phyloP scores from a whole-genome alignment of 2,888 invertebrate species.

The Drosophila greeni region DNA sequence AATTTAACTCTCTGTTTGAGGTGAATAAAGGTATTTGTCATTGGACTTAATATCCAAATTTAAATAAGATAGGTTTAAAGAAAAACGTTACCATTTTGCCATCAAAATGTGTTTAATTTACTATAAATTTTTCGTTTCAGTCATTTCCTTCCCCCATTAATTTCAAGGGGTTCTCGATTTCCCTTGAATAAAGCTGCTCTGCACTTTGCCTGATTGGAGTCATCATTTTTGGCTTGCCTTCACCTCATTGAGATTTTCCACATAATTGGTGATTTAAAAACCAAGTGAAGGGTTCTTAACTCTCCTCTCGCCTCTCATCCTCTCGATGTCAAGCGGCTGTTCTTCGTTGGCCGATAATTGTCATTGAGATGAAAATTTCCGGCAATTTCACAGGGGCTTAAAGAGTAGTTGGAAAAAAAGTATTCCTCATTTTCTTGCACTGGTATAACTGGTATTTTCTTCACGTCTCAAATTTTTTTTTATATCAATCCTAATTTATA shows the following conservation, averaged over 20 bases:
- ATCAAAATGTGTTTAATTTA: neutral
- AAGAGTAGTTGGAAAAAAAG: no score
- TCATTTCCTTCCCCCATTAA: neutral
- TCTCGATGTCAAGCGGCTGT: conserved; percentile 6
- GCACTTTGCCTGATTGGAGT: conserved; percentile 30
- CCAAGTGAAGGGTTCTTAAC: conserved; percentile 26
- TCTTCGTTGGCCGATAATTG: conserved; percentile 7
- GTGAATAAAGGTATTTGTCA: neutral
- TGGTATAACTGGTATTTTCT: no score
- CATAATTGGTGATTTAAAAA: conserved; percentile 43
- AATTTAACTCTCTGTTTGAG: neutral
- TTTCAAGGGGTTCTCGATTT: conserved; percentile 16
- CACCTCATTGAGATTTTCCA: conserved; percentile 12
- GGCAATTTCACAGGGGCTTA: conserved; percentile 6
- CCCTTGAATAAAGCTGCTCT: conserved; percentile 1
- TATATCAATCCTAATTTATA: neutral
- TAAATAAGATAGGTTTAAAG: neutral
- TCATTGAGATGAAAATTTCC: neutral
- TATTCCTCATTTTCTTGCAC: no score
- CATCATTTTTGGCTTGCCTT: conserved; percentile 15
- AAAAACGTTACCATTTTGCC: neutral
- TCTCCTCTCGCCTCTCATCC: neutral
- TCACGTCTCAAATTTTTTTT: neutral
- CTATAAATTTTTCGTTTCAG: neutral
- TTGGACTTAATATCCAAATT: neutral